Evolutionary conservation across 1,140 invertebrate genomes (phyloP).

Genomic region (Trachymyrmex septentrionalis): DNA sequence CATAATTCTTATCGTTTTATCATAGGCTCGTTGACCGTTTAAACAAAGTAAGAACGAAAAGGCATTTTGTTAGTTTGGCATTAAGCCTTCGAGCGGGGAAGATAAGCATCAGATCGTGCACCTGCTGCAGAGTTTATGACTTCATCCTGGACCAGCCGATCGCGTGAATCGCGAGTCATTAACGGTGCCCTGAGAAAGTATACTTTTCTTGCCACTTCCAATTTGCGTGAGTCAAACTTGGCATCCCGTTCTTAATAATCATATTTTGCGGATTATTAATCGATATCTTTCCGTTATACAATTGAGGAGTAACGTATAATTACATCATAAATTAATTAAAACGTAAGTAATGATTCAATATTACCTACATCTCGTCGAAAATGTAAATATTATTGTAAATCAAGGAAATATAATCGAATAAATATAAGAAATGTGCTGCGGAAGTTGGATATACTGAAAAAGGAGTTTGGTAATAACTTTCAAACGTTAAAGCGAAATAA

Average conservation of each 20-base stretch:
- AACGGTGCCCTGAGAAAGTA: conserved; percentile 40
- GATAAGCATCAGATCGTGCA: conserved; percentile 68
- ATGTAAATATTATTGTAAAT: neutral
- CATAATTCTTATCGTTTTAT: conserved; percentile 54
- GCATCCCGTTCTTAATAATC: neutral
- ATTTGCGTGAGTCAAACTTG: conserved; percentile 1
- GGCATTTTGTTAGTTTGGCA: conserved; percentile 46
- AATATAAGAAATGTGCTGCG: neutral
- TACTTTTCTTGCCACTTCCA: conserved; percentile 32
- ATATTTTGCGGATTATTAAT: conserved; percentile 7
- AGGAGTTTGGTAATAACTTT: too few species aligned
- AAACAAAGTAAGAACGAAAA: conserved; percentile 48
- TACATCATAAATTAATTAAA: neutral
- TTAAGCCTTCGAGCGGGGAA: conserved; percentile 37
- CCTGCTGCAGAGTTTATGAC: conserved; percentile 63
- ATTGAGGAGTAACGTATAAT: neutral
- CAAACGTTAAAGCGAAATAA: too few species aligned
- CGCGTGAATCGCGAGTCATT: conserved; percentile 61
- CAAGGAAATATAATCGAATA: neutral
- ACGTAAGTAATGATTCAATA: neutral
- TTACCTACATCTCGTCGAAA: neutral
- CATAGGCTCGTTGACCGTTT: conserved; percentile 52
- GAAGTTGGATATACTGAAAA: neutral
- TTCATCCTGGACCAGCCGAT: conserved; percentile 58
- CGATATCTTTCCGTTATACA: neutral